phyloP scores from a whole-genome alignment of 2,888 invertebrate species.

The Caenorhabditis sp. region DNA sequence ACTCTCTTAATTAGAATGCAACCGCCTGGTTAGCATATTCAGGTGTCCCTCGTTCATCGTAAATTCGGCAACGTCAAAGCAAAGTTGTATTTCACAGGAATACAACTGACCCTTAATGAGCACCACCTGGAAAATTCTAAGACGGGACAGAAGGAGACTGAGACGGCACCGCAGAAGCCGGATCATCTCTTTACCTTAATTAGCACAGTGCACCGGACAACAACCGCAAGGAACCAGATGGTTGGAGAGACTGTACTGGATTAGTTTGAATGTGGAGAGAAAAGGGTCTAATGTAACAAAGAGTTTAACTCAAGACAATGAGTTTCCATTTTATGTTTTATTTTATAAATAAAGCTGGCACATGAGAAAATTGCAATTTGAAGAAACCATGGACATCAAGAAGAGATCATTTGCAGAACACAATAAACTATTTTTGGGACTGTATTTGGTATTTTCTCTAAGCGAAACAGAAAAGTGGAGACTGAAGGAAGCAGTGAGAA shows the following conservation, averaged over 20 bases:
- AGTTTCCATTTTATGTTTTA: no score
- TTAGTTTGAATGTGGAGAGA: background rate
- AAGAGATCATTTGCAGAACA: background rate
- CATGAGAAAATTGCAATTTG: no score
- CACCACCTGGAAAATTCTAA: constrained; percentile 46
- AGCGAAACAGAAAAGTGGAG: no score
- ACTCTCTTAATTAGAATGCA: constrained; percentile 51
- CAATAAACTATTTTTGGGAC: no score
- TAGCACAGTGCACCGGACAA: constrained; percentile 30
- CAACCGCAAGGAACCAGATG: constrained; percentile 39
- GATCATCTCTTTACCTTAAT: constrained; percentile 55
- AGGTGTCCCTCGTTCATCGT: constrained; percentile 19
- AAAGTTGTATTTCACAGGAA: constrained; percentile 57
- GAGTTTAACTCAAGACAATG: no score
- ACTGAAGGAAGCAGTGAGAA: no score
- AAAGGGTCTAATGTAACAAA: no score
- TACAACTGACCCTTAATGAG: constrained; percentile 50
- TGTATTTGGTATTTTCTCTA: no score
- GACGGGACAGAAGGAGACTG: background rate
- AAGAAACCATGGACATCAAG: background rate
- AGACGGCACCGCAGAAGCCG: constrained; percentile 34
- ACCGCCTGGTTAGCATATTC: constrained; percentile 47
- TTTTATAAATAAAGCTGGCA: no score
- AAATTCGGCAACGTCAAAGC: constrained; percentile 59
- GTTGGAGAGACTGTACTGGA: background rate